A percentile compares a stretch with the other conserved stretches of the same genome.
Conservation (phyloP, 2,888 invertebrate genomes). For the Mesodorylaimus sp. region DNA sequence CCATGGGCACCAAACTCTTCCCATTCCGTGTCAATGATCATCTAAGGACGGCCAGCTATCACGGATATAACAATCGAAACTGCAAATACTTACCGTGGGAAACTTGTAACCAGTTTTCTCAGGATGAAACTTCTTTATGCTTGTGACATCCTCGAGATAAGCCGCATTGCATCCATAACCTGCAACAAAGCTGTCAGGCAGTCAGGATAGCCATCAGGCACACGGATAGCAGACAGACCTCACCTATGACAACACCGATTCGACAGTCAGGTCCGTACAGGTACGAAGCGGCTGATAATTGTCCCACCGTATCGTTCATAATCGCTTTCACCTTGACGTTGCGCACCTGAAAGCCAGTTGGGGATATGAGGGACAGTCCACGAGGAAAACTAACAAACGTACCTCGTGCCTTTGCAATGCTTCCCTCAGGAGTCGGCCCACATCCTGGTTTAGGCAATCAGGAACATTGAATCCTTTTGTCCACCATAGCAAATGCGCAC, state of each 20-base stretch:
- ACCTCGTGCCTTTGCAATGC: slow-evolving; percentile 2
- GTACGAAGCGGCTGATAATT: slow-evolving; percentile 26
- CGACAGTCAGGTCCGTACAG: slow-evolving; percentile 26
- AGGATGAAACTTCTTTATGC: slow-evolving; percentile 27
- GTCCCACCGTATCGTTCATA: slow-evolving; percentile 31
- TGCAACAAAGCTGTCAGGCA: slow-evolving; percentile 13
- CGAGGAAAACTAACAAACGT: neutral
- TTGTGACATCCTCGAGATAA: slow-evolving; percentile 25
- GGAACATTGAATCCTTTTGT: slow-evolving; percentile 29
- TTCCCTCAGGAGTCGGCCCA: slow-evolving; percentile 22
- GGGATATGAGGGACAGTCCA: neutral
- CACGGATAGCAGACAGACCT: neutral
- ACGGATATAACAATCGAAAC: neutral
- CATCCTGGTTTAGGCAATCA: slow-evolving; percentile 28
- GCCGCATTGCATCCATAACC: slow-evolving; percentile 24
- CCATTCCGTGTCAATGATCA: slow-evolving; percentile 29
- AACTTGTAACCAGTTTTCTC: slow-evolving; percentile 16
- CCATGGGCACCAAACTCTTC: slow-evolving; percentile 29
- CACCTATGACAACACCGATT: slow-evolving; percentile 9
- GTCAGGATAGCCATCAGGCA: neutral
- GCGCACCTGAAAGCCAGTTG: slow-evolving; percentile 18
- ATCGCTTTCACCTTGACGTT: slow-evolving; percentile 28
- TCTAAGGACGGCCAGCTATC: neutral
- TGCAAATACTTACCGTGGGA: neutral
- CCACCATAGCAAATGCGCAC: slow-evolving; percentile 16